Conservation (phyloP, 2,888 invertebrate species). For the Eupithecia abbreviata region DNA sequence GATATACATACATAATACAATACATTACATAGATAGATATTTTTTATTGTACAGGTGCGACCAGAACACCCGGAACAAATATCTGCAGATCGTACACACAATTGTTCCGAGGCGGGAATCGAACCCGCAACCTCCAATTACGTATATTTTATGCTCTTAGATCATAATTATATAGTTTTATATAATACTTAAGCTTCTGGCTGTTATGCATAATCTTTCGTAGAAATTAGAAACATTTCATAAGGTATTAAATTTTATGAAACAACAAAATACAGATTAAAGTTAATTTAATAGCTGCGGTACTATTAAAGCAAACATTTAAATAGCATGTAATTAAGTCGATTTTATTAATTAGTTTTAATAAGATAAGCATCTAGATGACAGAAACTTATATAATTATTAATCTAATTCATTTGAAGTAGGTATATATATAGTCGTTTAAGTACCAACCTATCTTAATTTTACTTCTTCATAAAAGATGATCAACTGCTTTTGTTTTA, state of each 20-base stretch:
- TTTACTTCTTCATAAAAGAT: neutral
- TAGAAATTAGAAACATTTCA: neutral
- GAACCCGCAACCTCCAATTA: too few relatives aligned
- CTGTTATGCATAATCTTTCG: neutral
- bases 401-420: neutral
- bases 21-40: too few relatives aligned
- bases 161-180: neutral
- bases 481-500: neutral
- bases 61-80: too few relatives aligned
- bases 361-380: neutral
- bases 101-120: too few relatives aligned
- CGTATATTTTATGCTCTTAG: neutral
- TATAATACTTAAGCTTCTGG: neutral
- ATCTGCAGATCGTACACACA: too few relatives aligned
- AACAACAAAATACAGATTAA: neutral
- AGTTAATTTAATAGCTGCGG: neutral
- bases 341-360: slow-evolving; percentile 8
- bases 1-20: too few relatives aligned
- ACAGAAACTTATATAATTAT: neutral
- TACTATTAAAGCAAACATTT: slow-evolving; percentile 1
- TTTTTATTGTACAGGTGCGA: too few relatives aligned
- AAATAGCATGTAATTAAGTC: neutral
- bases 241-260: neutral
- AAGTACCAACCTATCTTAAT: neutral
- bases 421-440: neutral